Percentiles rank a stretch among this genome's conserved stretches.
These are phyloP conservation scores for Sepioteuthis lessoniana DNA, from an alignment of 2,888 invertebrate genomes.

Conservation along the genomic window DNA sequence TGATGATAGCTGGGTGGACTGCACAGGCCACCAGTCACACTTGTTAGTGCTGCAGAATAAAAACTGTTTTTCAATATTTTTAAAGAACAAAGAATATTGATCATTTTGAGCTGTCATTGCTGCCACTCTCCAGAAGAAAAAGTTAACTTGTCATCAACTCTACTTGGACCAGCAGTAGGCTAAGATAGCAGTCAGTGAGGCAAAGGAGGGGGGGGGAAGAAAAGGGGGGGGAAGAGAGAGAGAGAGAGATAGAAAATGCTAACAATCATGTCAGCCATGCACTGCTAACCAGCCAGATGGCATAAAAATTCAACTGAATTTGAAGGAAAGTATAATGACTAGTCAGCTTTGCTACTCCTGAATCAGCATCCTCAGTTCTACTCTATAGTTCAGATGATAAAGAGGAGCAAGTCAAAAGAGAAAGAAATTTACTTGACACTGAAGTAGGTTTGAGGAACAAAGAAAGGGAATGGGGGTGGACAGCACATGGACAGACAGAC, in stretches of 20 bases:
- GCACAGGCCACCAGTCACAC: not conserved
- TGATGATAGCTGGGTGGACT: not conserved
- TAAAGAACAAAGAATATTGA: not conserved
- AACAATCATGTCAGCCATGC: not conserved
- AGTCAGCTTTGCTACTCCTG: not conserved
- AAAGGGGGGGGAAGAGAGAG: too few species aligned
- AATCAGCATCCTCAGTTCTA: not conserved
- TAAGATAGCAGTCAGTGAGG: not conserved
- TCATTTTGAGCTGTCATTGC: not conserved
- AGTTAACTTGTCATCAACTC: not conserved
- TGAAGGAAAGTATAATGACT: too few species aligned
- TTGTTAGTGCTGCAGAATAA: not conserved
- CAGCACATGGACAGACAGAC: not conserved
- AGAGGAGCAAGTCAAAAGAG: not conserved
- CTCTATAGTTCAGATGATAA: not conserved
- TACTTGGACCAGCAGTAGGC: conserved; percentile 16
- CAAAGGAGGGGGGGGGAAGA: not conserved
- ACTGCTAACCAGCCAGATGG: not conserved
- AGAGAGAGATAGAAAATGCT: not conserved
- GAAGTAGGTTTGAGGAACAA: not conserved
- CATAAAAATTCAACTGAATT: not conserved
- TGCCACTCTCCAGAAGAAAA: not conserved
- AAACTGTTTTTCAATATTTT: not conserved
- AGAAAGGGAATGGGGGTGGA: not conserved
- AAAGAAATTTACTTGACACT: not conserved